Percentiles rank a stretch among this genome's conserved stretches.
Conservation (phyloP, 2,797 vertebrate species). For the Psittacula echo region DNA sequence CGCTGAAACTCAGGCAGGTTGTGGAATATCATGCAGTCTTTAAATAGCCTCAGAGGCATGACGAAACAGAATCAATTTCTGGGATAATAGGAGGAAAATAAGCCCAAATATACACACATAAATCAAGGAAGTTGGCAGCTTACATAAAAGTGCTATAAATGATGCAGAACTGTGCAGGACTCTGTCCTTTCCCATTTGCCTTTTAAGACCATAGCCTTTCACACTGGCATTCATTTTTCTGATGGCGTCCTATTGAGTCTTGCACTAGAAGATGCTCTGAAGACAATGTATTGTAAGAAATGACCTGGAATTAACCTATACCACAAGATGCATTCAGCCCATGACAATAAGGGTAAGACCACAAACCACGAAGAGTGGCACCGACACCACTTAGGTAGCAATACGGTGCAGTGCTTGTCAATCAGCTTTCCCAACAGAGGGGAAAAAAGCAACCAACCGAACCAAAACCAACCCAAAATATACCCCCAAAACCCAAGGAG, state of each 20-base stretch:
- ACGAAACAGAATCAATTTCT: neutral
- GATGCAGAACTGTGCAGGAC: neutral
- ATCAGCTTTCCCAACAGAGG: neutral
- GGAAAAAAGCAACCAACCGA: neutral
- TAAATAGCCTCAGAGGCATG: slow-evolving; percentile 26
- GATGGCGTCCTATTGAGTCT: neutral
- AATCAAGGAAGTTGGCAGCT: slow-evolving; percentile 16
- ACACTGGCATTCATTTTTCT: neutral
- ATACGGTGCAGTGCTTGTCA: neutral
- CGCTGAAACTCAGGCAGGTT: neutral
- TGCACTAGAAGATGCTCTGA: neutral
- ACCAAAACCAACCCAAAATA: neutral
- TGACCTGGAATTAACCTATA: neutral
- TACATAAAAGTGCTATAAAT: slow-evolving; percentile 11
- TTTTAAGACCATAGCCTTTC: neutral
- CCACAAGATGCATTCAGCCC: neutral
- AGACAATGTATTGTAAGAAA: neutral
- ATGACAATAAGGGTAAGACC: neutral
- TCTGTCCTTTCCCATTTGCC: neutral
- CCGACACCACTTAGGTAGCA: neutral
- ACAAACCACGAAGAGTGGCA: neutral
- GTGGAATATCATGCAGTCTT: neutral
- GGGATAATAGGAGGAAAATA: slow-evolving; percentile 13
- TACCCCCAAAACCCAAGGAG: neutral
- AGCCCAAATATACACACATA: slow-evolving; percentile 31